Percentiles rank a stretch among this genome's conserved stretches.
Evolutionary conservation across 1,140 invertebrate genomes (phyloP).

Genomic region (Drosophila lini): DNA sequence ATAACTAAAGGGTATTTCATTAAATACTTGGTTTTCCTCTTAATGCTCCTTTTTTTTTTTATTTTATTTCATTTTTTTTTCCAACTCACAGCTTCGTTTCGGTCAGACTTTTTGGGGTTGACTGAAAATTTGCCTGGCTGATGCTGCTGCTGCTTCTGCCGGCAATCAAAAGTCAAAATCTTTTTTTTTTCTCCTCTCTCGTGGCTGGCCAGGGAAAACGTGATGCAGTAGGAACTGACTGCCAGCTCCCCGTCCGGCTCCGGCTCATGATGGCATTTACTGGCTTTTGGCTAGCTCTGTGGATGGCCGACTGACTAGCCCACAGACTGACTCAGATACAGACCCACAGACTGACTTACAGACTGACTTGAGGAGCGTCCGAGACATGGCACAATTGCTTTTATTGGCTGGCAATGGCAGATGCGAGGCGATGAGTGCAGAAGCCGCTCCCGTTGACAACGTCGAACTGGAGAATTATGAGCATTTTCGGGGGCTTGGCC

Average conservation of each 20-base stretch:
- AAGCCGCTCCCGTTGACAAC: constrained; percentile 80
- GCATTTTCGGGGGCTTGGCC: constrained; percentile 77
- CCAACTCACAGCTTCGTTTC: constrained; percentile 22
- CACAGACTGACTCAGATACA: constrained; percentile 6
- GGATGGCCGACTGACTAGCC: constrained; percentile 15
- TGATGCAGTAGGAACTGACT: constrained; percentile 80
- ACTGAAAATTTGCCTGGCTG: constrained; percentile 55
- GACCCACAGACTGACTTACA: constrained; percentile 39
- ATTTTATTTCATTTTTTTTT: neutral
- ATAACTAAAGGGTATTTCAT: neutral
- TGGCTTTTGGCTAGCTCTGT: constrained; percentile 21
- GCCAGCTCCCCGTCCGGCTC: constrained; percentile 18
- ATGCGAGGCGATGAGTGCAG: constrained; percentile 41
- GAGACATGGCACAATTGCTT: constrained; percentile 79
- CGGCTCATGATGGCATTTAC: constrained; percentile 44
- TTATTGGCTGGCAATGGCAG: constrained; percentile 69
- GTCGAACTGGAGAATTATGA: constrained; percentile 71
- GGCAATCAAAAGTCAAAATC: constrained; percentile 81
- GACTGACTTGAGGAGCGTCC: constrained; percentile 60
- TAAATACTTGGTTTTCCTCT: neutral
- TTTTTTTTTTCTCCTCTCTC: constrained; percentile 17
- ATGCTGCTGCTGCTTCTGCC: constrained; percentile 38
- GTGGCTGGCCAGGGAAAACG: constrained; percentile 70
- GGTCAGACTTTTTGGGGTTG: constrained; percentile 59
- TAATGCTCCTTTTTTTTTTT: neutral